A percentile compares a stretch with the other conserved stretches of the same genome.
Conservation (phyloP, 2,888 invertebrate genomes). For the Mystacides longicornis region DNA sequence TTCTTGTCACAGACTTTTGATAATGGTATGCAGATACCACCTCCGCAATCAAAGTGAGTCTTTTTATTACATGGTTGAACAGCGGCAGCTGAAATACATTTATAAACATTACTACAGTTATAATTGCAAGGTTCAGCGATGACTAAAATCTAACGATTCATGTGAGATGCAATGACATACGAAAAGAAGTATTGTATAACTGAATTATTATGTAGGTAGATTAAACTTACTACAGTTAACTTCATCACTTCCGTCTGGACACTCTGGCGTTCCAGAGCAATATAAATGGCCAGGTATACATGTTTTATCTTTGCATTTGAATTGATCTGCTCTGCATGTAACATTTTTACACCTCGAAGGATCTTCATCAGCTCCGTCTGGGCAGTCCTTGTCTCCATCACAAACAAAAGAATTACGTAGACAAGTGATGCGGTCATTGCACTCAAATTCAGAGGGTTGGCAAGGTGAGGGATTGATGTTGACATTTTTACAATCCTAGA, state of each 20-base stretch:
- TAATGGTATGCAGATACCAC: slow-evolving; percentile 73
- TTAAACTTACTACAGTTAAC: slow-evolving; percentile 70
- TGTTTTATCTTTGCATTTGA: slow-evolving; percentile 72
- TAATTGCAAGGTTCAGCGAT: too few species aligned
- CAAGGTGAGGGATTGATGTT: slow-evolving; percentile 56
- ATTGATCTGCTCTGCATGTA: slow-evolving; percentile 80
- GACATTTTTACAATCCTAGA: slow-evolving; percentile 54
- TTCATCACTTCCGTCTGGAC: slow-evolving; percentile 82
- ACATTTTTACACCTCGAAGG: slow-evolving; percentile 55
- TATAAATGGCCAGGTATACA: slow-evolving; percentile 75
- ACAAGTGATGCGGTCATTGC: slow-evolving; percentile 73
- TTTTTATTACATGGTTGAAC: slow-evolving; percentile 62
- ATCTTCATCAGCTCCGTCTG: slow-evolving; percentile 73
- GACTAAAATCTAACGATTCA: too few species aligned
- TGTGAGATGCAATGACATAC: too few species aligned
- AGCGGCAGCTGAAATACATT: slow-evolving; percentile 44
- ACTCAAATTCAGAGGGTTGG: slow-evolving; percentile 65
- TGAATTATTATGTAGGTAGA: too few species aligned
- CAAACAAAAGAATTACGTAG: slow-evolving; percentile 77
- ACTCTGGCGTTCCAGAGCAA: slow-evolving; percentile 77
- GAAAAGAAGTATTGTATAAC: too few species aligned
- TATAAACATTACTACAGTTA: too few species aligned
- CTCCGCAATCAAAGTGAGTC: slow-evolving; percentile 80
- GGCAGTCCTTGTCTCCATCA: slow-evolving; percentile 77
- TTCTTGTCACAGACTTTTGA: slow-evolving; percentile 76